Conservation (phyloP, 1,140 invertebrate genomes). For the Popillia japonica region DNA sequence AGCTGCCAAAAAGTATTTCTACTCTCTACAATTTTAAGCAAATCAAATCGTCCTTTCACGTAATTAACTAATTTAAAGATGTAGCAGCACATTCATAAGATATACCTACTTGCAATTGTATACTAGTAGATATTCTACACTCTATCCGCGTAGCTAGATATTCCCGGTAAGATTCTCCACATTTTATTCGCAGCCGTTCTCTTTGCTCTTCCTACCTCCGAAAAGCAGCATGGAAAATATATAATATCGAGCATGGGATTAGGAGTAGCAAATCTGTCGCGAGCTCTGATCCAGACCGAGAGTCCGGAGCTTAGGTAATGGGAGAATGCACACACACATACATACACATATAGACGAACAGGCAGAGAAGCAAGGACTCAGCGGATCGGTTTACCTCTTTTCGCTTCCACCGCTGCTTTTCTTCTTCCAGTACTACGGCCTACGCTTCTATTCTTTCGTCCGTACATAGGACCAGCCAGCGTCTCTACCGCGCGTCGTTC, state of each 20-base stretch:
- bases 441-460: slow-evolving; percentile 18
- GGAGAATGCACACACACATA: slow-evolving; percentile 41
- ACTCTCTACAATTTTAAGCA: too few relatives aligned
- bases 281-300: slow-evolving; percentile 53
- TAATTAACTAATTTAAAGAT: too few relatives aligned
- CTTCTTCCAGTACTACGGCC: background rate
- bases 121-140: too few relatives aligned
- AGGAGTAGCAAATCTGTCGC: slow-evolving; percentile 55
- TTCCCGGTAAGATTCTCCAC: background rate
- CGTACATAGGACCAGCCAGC: too few relatives aligned
- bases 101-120: too few relatives aligned
- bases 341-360: background rate
- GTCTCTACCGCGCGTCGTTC: slow-evolving; percentile 7
- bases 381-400: background rate
- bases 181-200: background rate
- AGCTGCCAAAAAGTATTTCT: too few relatives aligned
- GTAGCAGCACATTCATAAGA: too few relatives aligned
- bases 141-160: too few relatives aligned
- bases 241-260: slow-evolving; percentile 54
- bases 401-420: background rate
- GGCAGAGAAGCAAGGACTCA: background rate
- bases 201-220: background rate
- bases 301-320: slow-evolving; percentile 50
- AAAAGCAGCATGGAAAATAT: slow-evolving; percentile 47
- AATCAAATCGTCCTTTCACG: too few relatives aligned